A percentile compares a stretch with the other conserved stretches of the same genome.
Conservation (phyloP, 2,113 vertebrate species). For the Gnathochromis pfefferi region DNA sequence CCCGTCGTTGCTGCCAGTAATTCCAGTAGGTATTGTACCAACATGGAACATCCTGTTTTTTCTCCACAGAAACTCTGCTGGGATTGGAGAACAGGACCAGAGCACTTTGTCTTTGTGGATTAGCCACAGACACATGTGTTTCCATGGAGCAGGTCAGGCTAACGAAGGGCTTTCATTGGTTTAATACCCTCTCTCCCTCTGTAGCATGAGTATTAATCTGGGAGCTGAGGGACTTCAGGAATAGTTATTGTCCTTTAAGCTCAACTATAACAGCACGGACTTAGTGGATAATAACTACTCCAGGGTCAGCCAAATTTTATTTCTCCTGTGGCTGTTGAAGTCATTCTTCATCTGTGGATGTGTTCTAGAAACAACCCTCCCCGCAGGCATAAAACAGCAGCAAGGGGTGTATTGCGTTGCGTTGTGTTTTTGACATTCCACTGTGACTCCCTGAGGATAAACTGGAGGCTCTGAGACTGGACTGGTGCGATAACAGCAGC, state of each 20-base stretch:
- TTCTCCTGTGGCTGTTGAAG: neutral
- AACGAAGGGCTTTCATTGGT: neutral
- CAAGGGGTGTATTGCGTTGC: conserved; percentile 8
- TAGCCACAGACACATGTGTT: conserved; percentile 3
- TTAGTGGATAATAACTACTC: neutral
- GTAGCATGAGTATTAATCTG: neutral
- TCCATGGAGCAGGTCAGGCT: conserved; percentile 13
- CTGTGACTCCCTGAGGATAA: conserved; percentile 28
- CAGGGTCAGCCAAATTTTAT: neutral
- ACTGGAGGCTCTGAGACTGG: conserved; percentile 7
- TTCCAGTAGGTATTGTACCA: neutral
- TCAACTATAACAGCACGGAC: neutral
- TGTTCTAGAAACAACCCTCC: neutral
- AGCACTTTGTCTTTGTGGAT: conserved; percentile 19
- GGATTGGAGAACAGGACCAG: neutral
- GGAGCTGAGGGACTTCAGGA: neutral
- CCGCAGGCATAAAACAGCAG: conserved; percentile 34
- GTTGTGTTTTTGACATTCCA: conserved; percentile 41
- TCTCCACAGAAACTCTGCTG: neutral
- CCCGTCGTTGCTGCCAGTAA: neutral
- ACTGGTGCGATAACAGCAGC: conserved; percentile 19
- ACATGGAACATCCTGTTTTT: conserved; percentile 19
- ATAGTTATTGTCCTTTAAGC: neutral
- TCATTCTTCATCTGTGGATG: conserved; percentile 6
- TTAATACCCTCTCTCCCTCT: neutral